Evolutionary conservation across 1,140 invertebrate species (phyloP).

Genomic region (Euura saliciscinereae): DNA sequence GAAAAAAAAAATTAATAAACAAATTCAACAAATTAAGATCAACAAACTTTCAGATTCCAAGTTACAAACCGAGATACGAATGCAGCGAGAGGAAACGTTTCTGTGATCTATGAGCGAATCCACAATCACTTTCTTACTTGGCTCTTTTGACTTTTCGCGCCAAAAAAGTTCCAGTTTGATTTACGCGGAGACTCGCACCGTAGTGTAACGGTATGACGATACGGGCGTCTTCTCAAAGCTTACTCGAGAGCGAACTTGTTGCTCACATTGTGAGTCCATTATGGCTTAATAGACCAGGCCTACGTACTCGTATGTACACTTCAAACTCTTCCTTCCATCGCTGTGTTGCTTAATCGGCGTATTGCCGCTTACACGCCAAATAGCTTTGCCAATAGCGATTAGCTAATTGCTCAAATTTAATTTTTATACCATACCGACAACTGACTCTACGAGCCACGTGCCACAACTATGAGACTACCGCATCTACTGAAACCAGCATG

Average conservation of each 20-base stretch:
- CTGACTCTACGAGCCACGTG: background rate
- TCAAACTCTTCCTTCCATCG: slow-evolving; percentile 46
- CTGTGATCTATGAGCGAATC: too few relatives aligned
- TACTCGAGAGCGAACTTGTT: slow-evolving; percentile 17
- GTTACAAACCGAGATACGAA: too few relatives aligned
- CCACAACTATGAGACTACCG: too few relatives aligned
- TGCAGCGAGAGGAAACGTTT: too few relatives aligned
- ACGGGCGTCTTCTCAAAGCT: slow-evolving; percentile 15
- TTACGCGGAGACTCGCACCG: background rate
- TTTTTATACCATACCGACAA: slow-evolving; percentile 23
- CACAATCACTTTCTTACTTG: too few relatives aligned
- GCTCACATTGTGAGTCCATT: slow-evolving; percentile 53
- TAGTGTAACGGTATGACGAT: slow-evolving; percentile 10
- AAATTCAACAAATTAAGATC: too few relatives aligned
- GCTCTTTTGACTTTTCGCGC: too few relatives aligned
- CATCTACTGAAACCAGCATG: too few relatives aligned
- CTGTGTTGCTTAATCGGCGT: slow-evolving; percentile 23
- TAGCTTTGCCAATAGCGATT: slow-evolving; percentile 46
- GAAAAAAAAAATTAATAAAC: too few relatives aligned
- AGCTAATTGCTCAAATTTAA: slow-evolving; percentile 53
- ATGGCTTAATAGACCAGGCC: slow-evolving; percentile 55
- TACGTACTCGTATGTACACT: slow-evolving; percentile 40
- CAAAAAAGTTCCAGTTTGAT: too few relatives aligned
- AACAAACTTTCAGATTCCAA: too few relatives aligned
- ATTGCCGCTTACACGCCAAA: slow-evolving; percentile 49